phyloP scores from a whole-genome alignment of 2,888 invertebrate species.

The Rotaria macrura region DNA sequence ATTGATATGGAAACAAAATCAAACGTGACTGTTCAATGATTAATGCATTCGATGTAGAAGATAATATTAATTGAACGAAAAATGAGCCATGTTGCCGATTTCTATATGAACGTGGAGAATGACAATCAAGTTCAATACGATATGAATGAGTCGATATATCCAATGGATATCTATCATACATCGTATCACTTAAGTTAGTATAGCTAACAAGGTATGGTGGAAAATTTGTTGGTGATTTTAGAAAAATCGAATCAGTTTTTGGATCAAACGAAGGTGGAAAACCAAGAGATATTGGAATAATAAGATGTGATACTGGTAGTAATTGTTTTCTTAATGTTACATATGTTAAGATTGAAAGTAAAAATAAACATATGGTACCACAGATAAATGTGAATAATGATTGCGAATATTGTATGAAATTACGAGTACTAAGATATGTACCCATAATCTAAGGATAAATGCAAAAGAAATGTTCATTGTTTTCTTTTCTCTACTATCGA shows the following conservation, averaged over 20 bases:
- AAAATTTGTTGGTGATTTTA: not conserved
- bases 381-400: not conserved
- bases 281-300: not conserved
- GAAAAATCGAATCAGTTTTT: not conserved
- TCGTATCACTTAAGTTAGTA: not conserved
- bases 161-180: not conserved
- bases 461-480: not conserved
- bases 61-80: not conserved
- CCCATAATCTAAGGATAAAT: not conserved
- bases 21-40: not conserved
- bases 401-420: not conserved
- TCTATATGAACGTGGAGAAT: not conserved
- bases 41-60: not conserved
- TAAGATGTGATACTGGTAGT: conserved; percentile 1
- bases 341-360: not conserved
- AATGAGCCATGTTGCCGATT: conserved; percentile 1
- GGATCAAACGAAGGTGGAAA: not conserved
- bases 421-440: not conserved
- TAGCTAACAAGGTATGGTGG: not conserved
- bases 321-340: not conserved
- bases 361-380: conserved; percentile 1
- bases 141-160: not conserved
- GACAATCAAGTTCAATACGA: not conserved
- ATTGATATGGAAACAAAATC: conserved; percentile 12
- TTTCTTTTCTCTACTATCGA: not conserved